phyloP scores from a whole-genome alignment of 2,888 invertebrate species.

The Diplazon laetatorius region DNA sequence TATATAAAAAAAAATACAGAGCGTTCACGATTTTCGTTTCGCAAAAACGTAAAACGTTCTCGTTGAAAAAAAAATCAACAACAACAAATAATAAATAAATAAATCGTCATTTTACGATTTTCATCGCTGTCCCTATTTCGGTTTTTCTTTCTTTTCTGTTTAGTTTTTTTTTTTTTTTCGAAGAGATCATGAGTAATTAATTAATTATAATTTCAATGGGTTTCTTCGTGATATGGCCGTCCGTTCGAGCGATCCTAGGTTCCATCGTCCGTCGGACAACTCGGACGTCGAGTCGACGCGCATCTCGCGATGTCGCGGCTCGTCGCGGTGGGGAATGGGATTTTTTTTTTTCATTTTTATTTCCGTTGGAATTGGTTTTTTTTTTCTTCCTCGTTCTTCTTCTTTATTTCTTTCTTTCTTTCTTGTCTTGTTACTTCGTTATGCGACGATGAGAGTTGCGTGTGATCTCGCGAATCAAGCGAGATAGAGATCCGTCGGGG shows the following conservation, averaged over 20 bases:
- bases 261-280: slow-evolving; percentile 47
- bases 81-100: no score
- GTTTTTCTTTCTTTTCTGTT: not conserved
- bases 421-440: not conserved
- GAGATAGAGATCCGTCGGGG: slow-evolving; percentile 80
- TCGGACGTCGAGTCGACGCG: not conserved
- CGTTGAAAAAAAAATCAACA: no score
- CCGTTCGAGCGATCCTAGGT: slow-evolving; percentile 69
- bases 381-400: no score
- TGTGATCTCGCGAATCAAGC: slow-evolving; percentile 72
- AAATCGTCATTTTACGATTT: no score
- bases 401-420: no score
- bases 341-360: not conserved
- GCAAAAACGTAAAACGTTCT: no score
- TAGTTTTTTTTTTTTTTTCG: slow-evolving; percentile 46
- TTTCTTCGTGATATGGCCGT: slow-evolving; percentile 79
- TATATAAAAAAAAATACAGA: no score
- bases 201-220: slow-evolving; percentile 77
- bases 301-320: slow-evolving; percentile 7
- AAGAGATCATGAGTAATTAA: slow-evolving; percentile 76
- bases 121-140: not conserved
- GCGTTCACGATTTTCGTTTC: no score
- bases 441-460: slow-evolving; percentile 7
- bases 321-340: slow-evolving; percentile 27
- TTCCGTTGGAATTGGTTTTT: not conserved